A percentile compares a stretch with the other conserved stretches of the same genome.
Evolutionary conservation across 2,888 invertebrate species (phyloP).

Genomic region (Drosophila pseudotakahashii): DNA sequence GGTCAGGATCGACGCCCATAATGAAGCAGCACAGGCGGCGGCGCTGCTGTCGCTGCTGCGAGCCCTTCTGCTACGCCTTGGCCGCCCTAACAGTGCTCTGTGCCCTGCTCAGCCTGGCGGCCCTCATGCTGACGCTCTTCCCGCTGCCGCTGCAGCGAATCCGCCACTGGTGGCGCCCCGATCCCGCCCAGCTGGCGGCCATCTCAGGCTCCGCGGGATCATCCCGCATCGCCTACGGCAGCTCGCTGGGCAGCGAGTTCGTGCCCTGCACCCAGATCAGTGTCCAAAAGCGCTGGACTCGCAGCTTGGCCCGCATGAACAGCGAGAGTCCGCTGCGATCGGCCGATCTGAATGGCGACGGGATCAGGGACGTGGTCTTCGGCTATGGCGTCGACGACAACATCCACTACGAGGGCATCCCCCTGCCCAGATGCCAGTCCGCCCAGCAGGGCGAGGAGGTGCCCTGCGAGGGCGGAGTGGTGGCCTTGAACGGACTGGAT

Average conservation of each 20-base stretch:
- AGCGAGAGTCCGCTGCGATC: constrained; percentile 90
- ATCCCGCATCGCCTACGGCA: constrained; percentile 58
- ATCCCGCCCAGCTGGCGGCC: constrained; percentile 43
- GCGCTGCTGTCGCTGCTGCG: constrained; percentile 86
- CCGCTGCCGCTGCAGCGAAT: constrained; percentile 87
- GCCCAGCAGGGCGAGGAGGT: constrained; percentile 88
- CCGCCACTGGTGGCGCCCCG: constrained; percentile 86
- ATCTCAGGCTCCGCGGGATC: constrained; percentile 6
- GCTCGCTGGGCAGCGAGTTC: constrained; percentile 79
- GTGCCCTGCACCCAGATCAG: constrained; percentile 84
- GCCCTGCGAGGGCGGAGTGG: constrained; percentile 90
- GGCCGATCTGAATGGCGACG: constrained; percentile 90
- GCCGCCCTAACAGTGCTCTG: constrained; percentile 86
- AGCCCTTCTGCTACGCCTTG: constrained; percentile 88
- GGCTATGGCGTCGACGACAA: constrained; percentile 89
- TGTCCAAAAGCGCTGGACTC: constrained; percentile 87
- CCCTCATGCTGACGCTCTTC: constrained; percentile 88
- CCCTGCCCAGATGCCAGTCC: constrained; percentile 86
- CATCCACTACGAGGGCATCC: constrained; percentile 86
- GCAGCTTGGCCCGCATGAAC: constrained; percentile 88
- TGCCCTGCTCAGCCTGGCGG: constrained; percentile 87
- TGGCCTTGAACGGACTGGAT: constrained; percentile 90
- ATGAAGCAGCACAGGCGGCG: constrained; percentile 84
- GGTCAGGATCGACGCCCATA: constrained; percentile 84
- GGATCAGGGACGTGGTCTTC: constrained; percentile 89